phyloP scores from a whole-genome alignment of 1,140 invertebrate species.

The Nephila pilipes region DNA sequence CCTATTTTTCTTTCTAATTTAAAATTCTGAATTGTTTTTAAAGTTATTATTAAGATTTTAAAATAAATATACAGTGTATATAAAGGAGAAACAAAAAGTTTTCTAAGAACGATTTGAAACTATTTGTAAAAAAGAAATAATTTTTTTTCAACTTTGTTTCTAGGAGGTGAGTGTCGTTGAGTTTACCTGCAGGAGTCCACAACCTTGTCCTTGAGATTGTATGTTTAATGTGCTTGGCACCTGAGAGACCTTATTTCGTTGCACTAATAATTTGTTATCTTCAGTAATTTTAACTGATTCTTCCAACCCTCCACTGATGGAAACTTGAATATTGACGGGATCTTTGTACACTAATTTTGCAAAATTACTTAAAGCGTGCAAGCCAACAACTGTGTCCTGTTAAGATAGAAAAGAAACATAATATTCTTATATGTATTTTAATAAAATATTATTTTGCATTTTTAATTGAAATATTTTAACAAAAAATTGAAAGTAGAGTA shows the following conservation, averaged over 20 bases:
- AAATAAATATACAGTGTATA: too few relatives aligned
- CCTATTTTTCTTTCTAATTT: too few relatives aligned
- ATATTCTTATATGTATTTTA: neutral
- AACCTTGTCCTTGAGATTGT: conserved; percentile 84
- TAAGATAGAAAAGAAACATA: conserved; percentile 77
- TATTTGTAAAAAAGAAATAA: too few relatives aligned
- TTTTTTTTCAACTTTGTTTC: too few relatives aligned
- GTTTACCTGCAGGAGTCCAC: conserved; percentile 84
- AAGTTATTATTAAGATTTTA: too few relatives aligned
- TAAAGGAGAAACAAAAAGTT: too few relatives aligned
- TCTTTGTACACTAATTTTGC: conserved; percentile 81
- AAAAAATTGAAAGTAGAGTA: too few relatives aligned
- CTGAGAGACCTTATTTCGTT: conserved; percentile 81
- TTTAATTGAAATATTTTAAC: too few relatives aligned
- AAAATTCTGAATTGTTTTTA: too few relatives aligned
- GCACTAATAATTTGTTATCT: conserved; percentile 82
- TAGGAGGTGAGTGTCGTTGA: too few relatives aligned
- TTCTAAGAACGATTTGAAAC: too few relatives aligned
- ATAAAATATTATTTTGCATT: neutral
- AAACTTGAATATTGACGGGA: conserved; percentile 81
- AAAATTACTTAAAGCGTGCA: conserved; percentile 86
- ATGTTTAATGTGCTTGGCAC: conserved; percentile 82
- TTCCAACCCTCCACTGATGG: conserved; percentile 81
- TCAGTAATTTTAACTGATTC: conserved; percentile 81
- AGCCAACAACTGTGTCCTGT: conserved; percentile 86